Conservation (phyloP, 2,797 vertebrate genomes). For the Platyrinchus mystaceus region DNA sequence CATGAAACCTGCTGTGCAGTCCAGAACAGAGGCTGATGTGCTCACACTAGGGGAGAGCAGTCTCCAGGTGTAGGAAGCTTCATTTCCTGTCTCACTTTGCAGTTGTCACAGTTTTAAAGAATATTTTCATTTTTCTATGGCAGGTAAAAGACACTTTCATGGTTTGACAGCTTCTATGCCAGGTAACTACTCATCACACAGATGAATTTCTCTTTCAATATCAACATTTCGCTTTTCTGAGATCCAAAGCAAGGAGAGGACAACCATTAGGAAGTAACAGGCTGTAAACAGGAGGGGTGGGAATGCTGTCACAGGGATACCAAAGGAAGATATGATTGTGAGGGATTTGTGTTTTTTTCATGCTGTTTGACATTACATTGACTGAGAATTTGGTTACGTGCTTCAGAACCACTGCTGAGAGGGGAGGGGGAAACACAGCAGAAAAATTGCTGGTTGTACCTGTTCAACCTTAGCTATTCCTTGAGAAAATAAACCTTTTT, state of each 20-base stretch:
- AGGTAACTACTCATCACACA: not conserved
- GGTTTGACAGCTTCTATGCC: not conserved
- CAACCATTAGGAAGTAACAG: not conserved
- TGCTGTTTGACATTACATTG: not conserved
- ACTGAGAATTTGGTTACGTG: not conserved
- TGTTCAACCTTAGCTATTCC: not conserved
- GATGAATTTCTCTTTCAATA: not conserved
- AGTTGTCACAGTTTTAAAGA: constrained; percentile 5
- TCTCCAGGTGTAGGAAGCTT: not conserved
- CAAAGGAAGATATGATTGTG: not conserved
- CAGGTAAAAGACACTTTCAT: not conserved
- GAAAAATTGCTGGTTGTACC: not conserved
- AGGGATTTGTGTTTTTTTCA: not conserved
- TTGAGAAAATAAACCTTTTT: not conserved
- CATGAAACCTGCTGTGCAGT: not conserved
- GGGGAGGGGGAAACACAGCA: not conserved
- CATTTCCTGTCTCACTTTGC: not conserved
- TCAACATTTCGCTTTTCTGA: not conserved
- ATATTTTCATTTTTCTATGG: not conserved
- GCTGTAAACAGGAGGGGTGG: not conserved
- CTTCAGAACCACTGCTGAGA: not conserved
- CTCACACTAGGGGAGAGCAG: too few species aligned
- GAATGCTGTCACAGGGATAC: not conserved
- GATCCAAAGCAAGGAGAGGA: not conserved
- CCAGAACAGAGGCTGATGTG: not conserved